Percentiles rank a stretch among this genome's conserved stretches.
phyloP scores from a whole-genome alignment of 2,113 vertebrate genomes.

The Sakesphorus luctuosus region DNA sequence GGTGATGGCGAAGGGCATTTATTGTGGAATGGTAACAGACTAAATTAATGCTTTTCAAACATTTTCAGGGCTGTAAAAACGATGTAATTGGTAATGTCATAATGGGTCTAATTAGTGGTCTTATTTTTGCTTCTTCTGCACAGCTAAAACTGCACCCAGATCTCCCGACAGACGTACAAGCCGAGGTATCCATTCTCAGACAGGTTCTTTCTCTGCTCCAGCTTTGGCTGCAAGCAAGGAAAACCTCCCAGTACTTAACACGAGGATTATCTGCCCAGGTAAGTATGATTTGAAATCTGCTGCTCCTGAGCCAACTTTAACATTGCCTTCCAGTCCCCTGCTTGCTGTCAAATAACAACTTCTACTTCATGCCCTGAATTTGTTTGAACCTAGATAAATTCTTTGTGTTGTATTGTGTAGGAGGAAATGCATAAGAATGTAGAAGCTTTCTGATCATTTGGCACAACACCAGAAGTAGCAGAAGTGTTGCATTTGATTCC shows the following conservation, averaged over 20 bases:
- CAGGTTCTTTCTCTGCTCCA: conserved; percentile 85
- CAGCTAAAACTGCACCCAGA: conserved; percentile 80
- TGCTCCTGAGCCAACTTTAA: not conserved
- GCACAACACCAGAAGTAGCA: not conserved
- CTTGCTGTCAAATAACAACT: not conserved
- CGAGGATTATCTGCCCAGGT: conserved; percentile 98
- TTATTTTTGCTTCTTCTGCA: conserved; percentile 6
- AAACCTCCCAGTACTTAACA: conserved; percentile 97
- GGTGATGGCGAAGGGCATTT: not conserved
- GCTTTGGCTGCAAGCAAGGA: conserved; percentile 90
- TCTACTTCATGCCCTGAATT: not conserved
- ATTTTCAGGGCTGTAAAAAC: not conserved
- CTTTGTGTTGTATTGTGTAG: not conserved
- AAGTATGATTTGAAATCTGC: not conserved
- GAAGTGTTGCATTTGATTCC: not conserved
- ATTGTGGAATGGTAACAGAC: not conserved
- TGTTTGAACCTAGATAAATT: rapidly evolving
- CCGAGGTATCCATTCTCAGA: conserved; percentile 83
- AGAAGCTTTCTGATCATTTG: not conserved
- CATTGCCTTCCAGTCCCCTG: not conserved
- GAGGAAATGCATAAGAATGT: not conserved
- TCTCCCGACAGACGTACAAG: conserved; percentile 86
- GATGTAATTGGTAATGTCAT: not conserved
- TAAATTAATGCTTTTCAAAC: not conserved
- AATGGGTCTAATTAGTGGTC: not conserved